Percentiles rank a stretch among this genome's conserved stretches.
Evolutionary conservation across 1,140 invertebrate genomes (phyloP).

Genomic region (Lerema accius): DNA sequence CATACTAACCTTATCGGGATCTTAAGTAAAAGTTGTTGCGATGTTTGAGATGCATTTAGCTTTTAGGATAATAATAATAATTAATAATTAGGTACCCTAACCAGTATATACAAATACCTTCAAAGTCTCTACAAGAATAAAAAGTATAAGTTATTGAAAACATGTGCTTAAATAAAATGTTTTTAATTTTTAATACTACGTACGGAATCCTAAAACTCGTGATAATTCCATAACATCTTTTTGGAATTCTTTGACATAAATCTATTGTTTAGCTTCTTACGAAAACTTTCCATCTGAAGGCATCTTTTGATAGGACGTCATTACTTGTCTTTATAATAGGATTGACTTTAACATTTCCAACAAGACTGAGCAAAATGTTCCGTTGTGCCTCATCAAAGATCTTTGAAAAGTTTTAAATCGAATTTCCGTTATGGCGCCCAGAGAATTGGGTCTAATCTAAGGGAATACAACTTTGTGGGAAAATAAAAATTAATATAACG

Average conservation of each 20-base stretch:
- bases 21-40: too few species aligned
- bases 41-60: too few species aligned
- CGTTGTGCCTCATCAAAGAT: conserved; percentile 43
- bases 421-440: conserved; percentile 38
- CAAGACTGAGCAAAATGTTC: conserved; percentile 39
- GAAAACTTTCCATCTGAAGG: neutral
- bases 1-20: too few species aligned
- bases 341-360: conserved; percentile 10
- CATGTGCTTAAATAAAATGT: too few species aligned
- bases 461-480: neutral
- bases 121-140: too few species aligned
- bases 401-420: conserved; percentile 40
- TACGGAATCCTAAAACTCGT: neutral
- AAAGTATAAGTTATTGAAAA: too few species aligned
- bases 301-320: neutral
- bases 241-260: neutral
- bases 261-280: neutral
- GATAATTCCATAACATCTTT: neutral
- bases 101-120: too few species aligned
- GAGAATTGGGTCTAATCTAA: conserved; percentile 35
- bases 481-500: conserved; percentile 2
- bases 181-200: too few species aligned
- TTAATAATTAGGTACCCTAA: too few species aligned
- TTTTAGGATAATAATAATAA: too few species aligned
- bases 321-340: neutral